Conservation (phyloP, 2,113 vertebrate species). For the Sterrhoptilus dennistouni region DNA sequence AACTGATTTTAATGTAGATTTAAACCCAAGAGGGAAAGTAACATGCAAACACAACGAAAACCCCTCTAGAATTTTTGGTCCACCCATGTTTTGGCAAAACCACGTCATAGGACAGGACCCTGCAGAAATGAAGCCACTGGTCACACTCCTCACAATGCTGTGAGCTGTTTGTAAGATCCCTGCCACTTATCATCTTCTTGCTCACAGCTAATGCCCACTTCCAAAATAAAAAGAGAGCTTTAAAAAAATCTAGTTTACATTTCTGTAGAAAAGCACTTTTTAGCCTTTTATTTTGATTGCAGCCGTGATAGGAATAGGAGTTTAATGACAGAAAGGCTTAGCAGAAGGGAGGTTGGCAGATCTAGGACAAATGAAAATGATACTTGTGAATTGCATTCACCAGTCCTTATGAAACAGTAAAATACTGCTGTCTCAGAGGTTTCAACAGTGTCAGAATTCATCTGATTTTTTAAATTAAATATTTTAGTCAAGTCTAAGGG, state of each 20-base stretch:
- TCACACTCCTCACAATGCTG: neutral
- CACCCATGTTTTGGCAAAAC: neutral
- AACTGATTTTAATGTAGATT: neutral
- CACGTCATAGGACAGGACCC: neutral
- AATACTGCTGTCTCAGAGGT: neutral
- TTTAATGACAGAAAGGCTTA: neutral
- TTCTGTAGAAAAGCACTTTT: neutral
- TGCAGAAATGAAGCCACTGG: neutral
- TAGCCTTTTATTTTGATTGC: neutral
- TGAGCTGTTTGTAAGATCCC: neutral
- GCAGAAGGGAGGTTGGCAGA: neutral
- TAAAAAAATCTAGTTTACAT: neutral
- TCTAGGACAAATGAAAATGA: neutral
- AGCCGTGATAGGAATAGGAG: neutral
- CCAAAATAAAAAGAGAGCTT: neutral
- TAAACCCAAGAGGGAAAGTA: neutral
- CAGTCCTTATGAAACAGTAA: neutral
- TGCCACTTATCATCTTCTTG: neutral
- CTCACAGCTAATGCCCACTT: neutral
- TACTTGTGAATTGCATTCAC: neutral
- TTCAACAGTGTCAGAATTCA: neutral
- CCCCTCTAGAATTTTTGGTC: fast-evolving
- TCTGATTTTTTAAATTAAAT: neutral
- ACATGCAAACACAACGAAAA: neutral
- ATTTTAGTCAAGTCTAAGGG: neutral